Evolutionary conservation across 2,113 vertebrate species (phyloP), one percentile per base, ranked within the genome.

Genomic region (Trichomycterus rosablanca): DNA sequence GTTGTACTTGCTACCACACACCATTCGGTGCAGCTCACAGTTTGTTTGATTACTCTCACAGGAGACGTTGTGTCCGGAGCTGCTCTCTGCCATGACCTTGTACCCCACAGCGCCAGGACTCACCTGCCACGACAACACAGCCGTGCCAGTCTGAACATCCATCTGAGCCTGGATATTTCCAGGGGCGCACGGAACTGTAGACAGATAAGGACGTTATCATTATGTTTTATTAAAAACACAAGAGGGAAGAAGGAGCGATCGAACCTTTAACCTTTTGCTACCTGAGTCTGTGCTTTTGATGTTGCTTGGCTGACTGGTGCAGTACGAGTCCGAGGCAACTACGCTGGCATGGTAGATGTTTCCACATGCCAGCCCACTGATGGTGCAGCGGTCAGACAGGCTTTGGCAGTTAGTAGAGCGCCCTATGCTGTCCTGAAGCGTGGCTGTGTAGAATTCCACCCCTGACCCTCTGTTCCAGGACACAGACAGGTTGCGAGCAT

Each of bases 251-350:
- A 35, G 9, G 9, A 35, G 14, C 34, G 9, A 35, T 35, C 14
- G 9, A 9, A 11, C 5, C 4, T 40, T 40, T 15, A 40, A 40
- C 5, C 9, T 43, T 3, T 11, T 4, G 16, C 1, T 74, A 89
- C 88, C 84, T 76, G 86, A 74, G 9, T 76, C 51, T 1, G 73
- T 56, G 22, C 70, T 40, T 2, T 68, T 32, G 12, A 57, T 15
- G 6, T 48, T 2, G 44, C 78, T 78, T 6, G 79, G 18, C 1
- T 35, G 73, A 67, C 88, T 88, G 32, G 73, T 15, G 54, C 89
- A 90, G 67, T 74, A 64, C 12, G 78, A 73, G 57, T 89, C 82
- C 0, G 81, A 87, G 24, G 88, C 81, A 0, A 72, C 69, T 40
- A 89, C 74, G 0, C 49, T 81, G 19, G 76, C 71, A 5, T 75